Evolutionary conservation across 2,888 invertebrate genomes (phyloP).

Genomic region (Pseudeuparius sepicola): DNA sequence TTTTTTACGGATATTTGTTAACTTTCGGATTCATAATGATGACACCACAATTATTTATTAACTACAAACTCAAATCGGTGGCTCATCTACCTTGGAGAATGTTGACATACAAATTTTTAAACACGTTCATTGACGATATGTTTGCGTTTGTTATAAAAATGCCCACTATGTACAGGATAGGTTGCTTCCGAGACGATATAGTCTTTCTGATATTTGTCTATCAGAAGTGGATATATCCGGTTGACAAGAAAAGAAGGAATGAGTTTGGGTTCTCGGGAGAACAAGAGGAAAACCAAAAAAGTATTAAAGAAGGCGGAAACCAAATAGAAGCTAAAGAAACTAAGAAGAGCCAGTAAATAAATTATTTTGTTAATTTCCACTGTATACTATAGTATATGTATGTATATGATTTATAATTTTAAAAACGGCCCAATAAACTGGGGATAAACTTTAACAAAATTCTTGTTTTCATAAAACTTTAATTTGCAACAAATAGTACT

Average conservation of each 20-base stretch:
- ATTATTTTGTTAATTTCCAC: no score
- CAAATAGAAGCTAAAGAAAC: conserved; percentile 19
- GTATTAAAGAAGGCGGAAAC: conserved; percentile 14
- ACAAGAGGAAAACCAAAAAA: conserved; percentile 23
- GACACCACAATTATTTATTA: conserved; percentile 99
- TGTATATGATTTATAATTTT: no score
- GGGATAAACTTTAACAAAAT: neutral
- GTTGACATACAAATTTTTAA: conserved; percentile 99
- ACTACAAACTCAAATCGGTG: conserved; percentile 98
- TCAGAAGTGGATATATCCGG: conserved; percentile 97
- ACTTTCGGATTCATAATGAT: conserved; percentile 99
- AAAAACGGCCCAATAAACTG: no score
- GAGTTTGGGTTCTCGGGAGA: conserved; percentile 98
- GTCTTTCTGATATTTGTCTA: conserved; percentile 98
- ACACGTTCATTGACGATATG: conserved; percentile 99
- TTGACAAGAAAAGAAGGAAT: conserved; percentile 88
- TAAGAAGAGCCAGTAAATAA: conserved; percentile 24
- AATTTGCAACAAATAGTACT: neutral
- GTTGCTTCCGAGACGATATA: conserved; percentile 98
- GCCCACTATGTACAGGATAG: conserved; percentile 97
- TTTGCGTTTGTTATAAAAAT: conserved; percentile 99
- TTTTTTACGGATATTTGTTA: conserved; percentile 94
- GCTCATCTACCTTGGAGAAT: conserved; percentile 99
- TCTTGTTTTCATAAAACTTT: neutral
- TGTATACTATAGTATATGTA: no score